phyloP scores from a whole-genome alignment of 2,113 vertebrate genomes.

The Megaceryle maxima region DNA sequence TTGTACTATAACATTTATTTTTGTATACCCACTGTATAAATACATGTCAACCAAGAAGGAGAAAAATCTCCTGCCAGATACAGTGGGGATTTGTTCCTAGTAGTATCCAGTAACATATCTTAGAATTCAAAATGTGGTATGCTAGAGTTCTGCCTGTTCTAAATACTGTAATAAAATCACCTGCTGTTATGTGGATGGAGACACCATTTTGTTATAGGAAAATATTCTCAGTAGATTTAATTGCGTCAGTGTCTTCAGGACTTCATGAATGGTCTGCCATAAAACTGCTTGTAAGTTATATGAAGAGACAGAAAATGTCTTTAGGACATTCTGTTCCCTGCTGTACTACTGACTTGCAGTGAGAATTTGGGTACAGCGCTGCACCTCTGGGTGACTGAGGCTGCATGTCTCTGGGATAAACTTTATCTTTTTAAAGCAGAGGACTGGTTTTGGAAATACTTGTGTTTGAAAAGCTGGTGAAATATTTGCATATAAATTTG shows the following conservation, averaged over 20 bases:
- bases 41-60: not conserved
- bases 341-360: not conserved
- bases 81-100: not conserved
- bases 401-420: not conserved
- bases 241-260: not conserved
- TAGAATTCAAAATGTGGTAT: not conserved
- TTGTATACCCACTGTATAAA: constrained; percentile 4
- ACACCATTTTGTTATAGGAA: constrained; percentile 3
- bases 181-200: not conserved
- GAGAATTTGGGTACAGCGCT: not conserved
- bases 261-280: not conserved
- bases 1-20: constrained; percentile 34
- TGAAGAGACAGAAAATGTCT: not conserved
- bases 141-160: not conserved
- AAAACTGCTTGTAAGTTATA: not conserved
- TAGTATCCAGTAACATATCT: not conserved
- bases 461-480: not conserved
- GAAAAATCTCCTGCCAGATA: constrained; percentile 6
- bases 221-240: not conserved
- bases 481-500: not conserved
- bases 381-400: not conserved
- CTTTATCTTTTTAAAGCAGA: not conserved
- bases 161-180: constrained; percentile 30
- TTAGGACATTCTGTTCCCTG: not conserved
- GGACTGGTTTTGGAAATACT: not conserved